Percentiles rank a stretch among this genome's conserved stretches.
These are phyloP conservation scores for Mnemiopsis leidyi DNA, from an alignment of 37 sponge, comb jelly and placozoan genomes.

Conservation along the genomic window DNA sequence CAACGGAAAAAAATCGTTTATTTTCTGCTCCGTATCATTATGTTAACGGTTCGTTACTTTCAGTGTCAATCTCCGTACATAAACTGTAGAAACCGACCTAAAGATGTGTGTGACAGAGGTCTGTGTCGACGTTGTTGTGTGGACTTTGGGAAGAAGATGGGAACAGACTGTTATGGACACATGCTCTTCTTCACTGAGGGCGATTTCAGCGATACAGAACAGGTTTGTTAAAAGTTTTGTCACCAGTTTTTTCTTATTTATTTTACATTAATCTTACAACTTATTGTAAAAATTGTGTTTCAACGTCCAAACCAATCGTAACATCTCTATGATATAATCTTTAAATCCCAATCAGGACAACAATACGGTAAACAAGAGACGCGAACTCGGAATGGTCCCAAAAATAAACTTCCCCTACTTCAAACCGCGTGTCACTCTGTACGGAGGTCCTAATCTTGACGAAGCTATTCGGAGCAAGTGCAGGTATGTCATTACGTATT, in stretches of 20 bases:
- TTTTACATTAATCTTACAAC: no score
- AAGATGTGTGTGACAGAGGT: conserved; percentile 61
- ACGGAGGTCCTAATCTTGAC: conserved; percentile 60
- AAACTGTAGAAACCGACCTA: conserved; percentile 39
- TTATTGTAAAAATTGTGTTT: no score
- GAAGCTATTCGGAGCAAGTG: conserved; percentile 64
- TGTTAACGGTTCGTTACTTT: no score
- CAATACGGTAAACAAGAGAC: conserved; percentile 34
- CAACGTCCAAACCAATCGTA: no score
- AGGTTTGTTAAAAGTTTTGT: no score
- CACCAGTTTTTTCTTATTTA: no score
- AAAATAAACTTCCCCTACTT: conserved; percentile 65
- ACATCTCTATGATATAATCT: no score
- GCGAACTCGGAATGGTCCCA: conserved; percentile 36
- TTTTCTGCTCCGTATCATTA: no score
- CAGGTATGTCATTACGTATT: no score
- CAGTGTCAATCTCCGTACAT: conserved; percentile 51
- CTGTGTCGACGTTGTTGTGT: conserved; percentile 48
- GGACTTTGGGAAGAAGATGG: conserved; percentile 29
- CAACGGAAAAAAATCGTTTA: no score
- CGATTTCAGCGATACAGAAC: conserved; percentile 48
- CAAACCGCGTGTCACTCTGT: conserved; percentile 30
- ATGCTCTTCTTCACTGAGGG: conserved; percentile 63
- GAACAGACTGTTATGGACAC: conserved; percentile 58
- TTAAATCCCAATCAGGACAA: no score